A percentile compares a stretch with the other conserved stretches of the same genome.
Conservation (phyloP, 2,113 vertebrate genomes). For the Ia io region DNA sequence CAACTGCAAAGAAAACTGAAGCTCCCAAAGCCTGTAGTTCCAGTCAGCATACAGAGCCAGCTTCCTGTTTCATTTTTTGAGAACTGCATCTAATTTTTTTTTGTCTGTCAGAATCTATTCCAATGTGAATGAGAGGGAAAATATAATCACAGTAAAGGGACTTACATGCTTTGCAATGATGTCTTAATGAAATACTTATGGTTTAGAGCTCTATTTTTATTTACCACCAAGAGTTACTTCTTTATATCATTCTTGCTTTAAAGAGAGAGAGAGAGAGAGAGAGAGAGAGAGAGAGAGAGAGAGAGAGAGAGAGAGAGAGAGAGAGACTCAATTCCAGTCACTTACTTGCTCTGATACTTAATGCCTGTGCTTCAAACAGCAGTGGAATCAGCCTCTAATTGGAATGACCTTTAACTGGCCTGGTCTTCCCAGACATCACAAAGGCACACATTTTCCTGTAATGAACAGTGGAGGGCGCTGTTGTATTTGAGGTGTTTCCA, state of each 20-base stretch:
- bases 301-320: no score
- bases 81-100: conserved; percentile 62
- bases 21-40: neutral
- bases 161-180: conserved; percentile 58
- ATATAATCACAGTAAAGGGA: conserved; percentile 60
- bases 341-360: conserved; percentile 62
- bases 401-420: conserved; percentile 48
- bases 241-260: conserved; percentile 38
- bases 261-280: no score
- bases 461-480: conserved; percentile 80
- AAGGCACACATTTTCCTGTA: neutral
- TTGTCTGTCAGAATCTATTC: conserved; percentile 48
- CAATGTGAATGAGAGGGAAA: conserved; percentile 40
- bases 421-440: conserved; percentile 50
- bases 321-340: conserved; percentile 30
- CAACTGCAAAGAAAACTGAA: neutral
- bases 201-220: conserved; percentile 65
- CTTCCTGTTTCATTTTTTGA: conserved; percentile 42
- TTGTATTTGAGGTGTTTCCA: conserved; percentile 69
- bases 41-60: neutral
- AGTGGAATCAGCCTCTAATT: conserved; percentile 59
- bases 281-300: no score
- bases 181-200: conserved; percentile 53
- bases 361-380: conserved; percentile 52
- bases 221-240: conserved; percentile 37